Conservation (phyloP, 2,888 invertebrate species). For the Eurytoma californica region DNA sequence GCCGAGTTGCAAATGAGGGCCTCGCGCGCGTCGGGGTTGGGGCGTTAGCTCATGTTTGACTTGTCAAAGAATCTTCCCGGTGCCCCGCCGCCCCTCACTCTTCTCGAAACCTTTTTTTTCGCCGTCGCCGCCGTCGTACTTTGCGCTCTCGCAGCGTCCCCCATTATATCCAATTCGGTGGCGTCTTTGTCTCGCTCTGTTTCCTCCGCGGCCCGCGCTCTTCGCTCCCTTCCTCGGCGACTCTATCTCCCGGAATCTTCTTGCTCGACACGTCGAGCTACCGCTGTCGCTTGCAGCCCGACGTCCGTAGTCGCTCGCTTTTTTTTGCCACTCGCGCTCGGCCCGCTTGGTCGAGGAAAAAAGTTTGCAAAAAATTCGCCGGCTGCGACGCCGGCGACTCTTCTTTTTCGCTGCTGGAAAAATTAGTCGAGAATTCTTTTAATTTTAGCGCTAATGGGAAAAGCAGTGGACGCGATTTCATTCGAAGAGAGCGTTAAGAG, state of each 20-base stretch:
- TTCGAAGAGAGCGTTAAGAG: too few species aligned
- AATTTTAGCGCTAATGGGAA: too few species aligned
- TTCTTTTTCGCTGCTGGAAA: background rate
- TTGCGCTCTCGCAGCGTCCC: constrained; percentile 2
- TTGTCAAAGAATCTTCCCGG: constrained; percentile 62
- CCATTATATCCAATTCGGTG: constrained; percentile 27
- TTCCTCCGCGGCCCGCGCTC: constrained; percentile 15
- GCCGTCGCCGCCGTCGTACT: background rate
- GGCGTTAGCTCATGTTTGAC: constrained; percentile 66
- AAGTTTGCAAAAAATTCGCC: background rate
- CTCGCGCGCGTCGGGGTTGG: constrained; percentile 9
- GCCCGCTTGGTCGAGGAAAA: background rate
- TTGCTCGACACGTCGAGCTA: constrained; percentile 33
- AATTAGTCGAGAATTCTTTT: too few species aligned
- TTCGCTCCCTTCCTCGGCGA: background rate
- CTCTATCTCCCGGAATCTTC: constrained; percentile 42
- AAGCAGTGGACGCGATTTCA: too few species aligned
- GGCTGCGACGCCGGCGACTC: background rate
- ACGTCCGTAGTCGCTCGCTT: background rate
- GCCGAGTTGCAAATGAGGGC: constrained; percentile 53
- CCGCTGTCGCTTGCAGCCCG: constrained; percentile 49
- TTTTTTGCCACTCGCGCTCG: background rate
- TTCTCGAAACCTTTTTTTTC: background rate
- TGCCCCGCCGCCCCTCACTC: constrained; percentile 3
- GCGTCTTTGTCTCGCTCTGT: constrained; percentile 41